Evolutionary conservation across 37 sponge, comb jelly and placozoan species (phyloP), one percentile per base, ranked within the genome.

Genomic region (Bolinopsis microptera): DNA sequence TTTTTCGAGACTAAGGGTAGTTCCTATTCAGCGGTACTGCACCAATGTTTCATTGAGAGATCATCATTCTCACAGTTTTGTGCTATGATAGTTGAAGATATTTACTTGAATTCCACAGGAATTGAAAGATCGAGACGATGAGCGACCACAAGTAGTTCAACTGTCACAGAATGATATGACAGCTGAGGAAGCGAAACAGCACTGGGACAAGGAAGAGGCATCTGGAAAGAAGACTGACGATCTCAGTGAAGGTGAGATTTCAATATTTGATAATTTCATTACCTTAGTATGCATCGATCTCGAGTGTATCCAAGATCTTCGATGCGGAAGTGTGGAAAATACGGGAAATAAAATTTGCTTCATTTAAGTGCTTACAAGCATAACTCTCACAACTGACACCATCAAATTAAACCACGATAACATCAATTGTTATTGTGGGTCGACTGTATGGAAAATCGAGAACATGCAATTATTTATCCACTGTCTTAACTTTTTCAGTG

Each of bases 141-240:
- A 86, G 61, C n/a, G 61, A 26, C 90, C 90, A 1, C 90, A 86
- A 27, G 90, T 86, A 2, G 90, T 86, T 21, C 90, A 86, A 27
- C 48, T 86, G 27, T 86, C 90, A 33, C 13, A 22, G 8, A 41
- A 86, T n/a, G 30, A 86, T n/a, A 9, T 86, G 90, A 86, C 61
- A 1, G 90, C 90, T 41, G 90, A 86, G 28, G 90, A 86, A 27
- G 90, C 90, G 2, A 86, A 86, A 48, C 37, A 32, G 21, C 80
- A 77, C 21, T 77, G 80, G 80, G 80, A 77, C 9, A 16, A 27
- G 3, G 80, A 77, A 36, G 36, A 77, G 33, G 18, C 80, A 3
- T 34, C 9, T 0, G 80, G 32, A 33, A 77, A 77, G 18, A 34
- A 5, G 61, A 18, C 61, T 13, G 61, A 13, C 61, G 61, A 48